Evolutionary conservation across 2,797 vertebrate genomes (phyloP), one percentile per base, ranked within the genome.

Genomic region (Gephyroberyx darwinii): DNA sequence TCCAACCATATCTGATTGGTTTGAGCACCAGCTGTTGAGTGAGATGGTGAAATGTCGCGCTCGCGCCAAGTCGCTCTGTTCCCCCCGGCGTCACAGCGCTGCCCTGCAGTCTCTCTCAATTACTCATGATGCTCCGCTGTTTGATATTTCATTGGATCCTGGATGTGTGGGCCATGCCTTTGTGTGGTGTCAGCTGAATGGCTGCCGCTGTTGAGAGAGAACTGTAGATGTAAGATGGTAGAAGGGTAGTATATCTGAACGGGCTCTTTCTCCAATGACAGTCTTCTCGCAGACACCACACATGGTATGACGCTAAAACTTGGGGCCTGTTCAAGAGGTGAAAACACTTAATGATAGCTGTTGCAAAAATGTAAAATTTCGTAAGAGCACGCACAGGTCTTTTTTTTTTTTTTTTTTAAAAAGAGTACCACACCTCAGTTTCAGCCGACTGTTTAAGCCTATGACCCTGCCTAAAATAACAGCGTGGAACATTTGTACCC

Each of bases 21-120:
- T 87, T 81, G 79, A 88, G 89, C 87, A 88, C 88, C 85, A 90
- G 91, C 90, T 90, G 89, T 78, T 83, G 77, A 82, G 75, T 62
- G 84, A 84, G 79, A 83, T 73, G 81, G 86, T 79, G 71, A 87
- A 88, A 85, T 69, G 71, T 83, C 58, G 63, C 43, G 53, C 71
- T 78, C 31, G 41, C 35, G 73, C 79, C 84, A 91, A 89, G 78
- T 82, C 71, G 47, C 82, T 75, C 75, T n/a, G 74, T 77, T 75
- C 69, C 68, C 74, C 71, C 69, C 51, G 70, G 78, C 71, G 74
- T 71, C 61, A 81, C 84, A 3, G 57, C 78, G 77, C 59, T 77
- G 83, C 83, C 84, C 83, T 76, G 80, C 72, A 85, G 85, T 85
- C 85, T 67, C 81, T 80, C 84, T 78, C 76, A 75, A 74, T 92